These are phyloP conservation scores for Stomatorhinus ivindoensis DNA, from an alignment of 2,113 vertebrate species.

Conservation along the genomic window DNA sequence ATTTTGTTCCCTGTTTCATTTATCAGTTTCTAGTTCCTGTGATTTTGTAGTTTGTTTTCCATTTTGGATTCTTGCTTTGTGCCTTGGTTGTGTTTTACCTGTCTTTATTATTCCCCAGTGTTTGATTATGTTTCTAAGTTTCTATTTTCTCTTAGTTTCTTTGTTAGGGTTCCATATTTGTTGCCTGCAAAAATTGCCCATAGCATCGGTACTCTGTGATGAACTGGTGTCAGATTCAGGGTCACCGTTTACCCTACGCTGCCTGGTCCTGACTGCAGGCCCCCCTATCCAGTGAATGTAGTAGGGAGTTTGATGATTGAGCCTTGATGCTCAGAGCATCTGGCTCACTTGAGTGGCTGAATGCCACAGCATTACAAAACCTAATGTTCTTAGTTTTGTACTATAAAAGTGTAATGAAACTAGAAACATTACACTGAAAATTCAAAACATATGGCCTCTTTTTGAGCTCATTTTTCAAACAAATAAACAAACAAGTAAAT, in stretches of 20 bases:
- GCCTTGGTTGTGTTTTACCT: too few relatives aligned
- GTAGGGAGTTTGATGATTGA: not conserved
- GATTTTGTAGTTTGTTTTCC: too few relatives aligned
- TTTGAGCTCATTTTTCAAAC: not conserved
- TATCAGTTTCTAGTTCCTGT: too few relatives aligned
- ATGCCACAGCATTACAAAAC: not conserved
- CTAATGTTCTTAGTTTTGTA: not conserved
- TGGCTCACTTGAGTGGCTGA: not conserved
- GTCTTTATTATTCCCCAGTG: too few relatives aligned
- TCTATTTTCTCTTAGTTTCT: too few relatives aligned
- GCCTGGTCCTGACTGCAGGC: not conserved
- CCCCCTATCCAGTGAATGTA: not conserved
- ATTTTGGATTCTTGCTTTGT: too few relatives aligned
- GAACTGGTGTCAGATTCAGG: not conserved
- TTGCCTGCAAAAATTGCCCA: not conserved
- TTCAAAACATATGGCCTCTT: not conserved
- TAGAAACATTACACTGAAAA: not conserved
- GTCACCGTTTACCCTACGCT: not conserved
- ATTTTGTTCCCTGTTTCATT: too few relatives aligned
- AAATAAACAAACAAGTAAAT: not conserved
- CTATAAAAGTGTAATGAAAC: not conserved
- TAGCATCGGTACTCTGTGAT: not conserved
- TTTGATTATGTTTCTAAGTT: too few relatives aligned
- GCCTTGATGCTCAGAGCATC: not conserved
- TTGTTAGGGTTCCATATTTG: too few relatives aligned